A percentile compares a stretch with the other conserved stretches of the same genome.
phyloP scores from a whole-genome alignment of 2,113 vertebrate species.

The Lontra canadensis region DNA sequence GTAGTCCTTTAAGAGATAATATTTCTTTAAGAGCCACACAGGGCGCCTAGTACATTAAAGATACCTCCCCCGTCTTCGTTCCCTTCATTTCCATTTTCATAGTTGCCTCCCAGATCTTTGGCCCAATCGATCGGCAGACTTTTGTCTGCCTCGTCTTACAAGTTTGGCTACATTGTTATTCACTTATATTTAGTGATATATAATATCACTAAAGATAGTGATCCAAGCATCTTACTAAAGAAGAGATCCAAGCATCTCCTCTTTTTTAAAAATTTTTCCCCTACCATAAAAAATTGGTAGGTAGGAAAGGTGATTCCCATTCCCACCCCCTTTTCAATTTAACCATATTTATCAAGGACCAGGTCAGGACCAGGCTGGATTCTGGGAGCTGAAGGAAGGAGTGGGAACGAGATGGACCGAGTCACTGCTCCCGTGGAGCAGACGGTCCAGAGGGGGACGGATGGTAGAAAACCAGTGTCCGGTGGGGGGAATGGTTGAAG shows the following conservation, averaged over 20 bases:
- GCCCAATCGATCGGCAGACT: not conserved
- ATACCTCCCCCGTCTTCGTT: not conserved
- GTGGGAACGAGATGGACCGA: not conserved
- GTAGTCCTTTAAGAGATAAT: not conserved
- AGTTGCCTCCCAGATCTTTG: not conserved
- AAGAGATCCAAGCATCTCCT: not conserved
- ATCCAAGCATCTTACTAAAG: not conserved
- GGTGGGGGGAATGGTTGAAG: fast-evolving
- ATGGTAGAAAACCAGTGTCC: not conserved
- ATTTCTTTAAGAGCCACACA: not conserved
- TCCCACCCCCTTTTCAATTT: not conserved
- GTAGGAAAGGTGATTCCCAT: not conserved
- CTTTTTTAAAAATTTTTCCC: not conserved
- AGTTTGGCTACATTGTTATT: not conserved
- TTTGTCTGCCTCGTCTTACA: fast-evolving
- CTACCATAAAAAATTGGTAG: not conserved
- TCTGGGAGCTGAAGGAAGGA: not conserved
- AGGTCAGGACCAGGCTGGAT: not conserved
- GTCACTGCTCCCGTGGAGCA: not conserved
- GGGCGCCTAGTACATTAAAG: not conserved
- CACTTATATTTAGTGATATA: too few species aligned
- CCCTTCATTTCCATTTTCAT: not conserved
- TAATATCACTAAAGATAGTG: too few species aligned
- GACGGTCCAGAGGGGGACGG: not conserved
- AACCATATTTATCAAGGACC: not conserved